These are phyloP conservation scores for Drosophila borealis DNA, from an alignment of 2,888 invertebrate genomes.

Conservation along the genomic window DNA sequence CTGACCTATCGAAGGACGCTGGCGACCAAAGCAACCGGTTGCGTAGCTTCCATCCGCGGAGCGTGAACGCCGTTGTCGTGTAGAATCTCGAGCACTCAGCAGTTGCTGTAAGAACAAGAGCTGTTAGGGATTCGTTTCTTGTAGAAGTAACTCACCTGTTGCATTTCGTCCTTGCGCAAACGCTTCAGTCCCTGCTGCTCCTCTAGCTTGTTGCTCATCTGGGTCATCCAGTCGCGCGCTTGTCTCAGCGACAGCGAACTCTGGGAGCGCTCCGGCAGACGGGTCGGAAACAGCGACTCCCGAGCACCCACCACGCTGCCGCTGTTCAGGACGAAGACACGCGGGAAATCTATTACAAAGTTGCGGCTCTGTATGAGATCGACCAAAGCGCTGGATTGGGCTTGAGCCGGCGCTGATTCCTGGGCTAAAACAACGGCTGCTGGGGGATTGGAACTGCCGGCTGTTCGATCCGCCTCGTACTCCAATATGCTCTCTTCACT, in stretches of 20 bases:
- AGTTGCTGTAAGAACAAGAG: conserved; percentile 64
- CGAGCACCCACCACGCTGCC: conserved; percentile 72
- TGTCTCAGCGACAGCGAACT: conserved; percentile 81
- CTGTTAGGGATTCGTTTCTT: too few species aligned
- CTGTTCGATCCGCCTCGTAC: conserved; percentile 86
- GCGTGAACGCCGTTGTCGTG: conserved; percentile 80
- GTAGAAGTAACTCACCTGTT: conserved; percentile 59
- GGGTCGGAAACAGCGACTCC: conserved; percentile 67
- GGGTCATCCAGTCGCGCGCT: conserved; percentile 74
- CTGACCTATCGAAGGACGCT: conserved; percentile 31
- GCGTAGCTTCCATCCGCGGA: conserved; percentile 83
- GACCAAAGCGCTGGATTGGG: conserved; percentile 58
- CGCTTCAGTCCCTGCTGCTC: conserved; percentile 80
- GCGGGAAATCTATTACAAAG: conserved; percentile 82
- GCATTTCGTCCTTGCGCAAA: conserved; percentile 76
- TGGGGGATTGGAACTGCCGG: conserved; percentile 34
- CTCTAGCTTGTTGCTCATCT: conserved; percentile 81
- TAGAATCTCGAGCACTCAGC: conserved; percentile 72
- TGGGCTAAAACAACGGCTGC: conserved; percentile 14
- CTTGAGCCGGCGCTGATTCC: conserved; percentile 5
- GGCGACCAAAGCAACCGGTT: conserved; percentile 70
- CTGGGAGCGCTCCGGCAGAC: conserved; percentile 82
- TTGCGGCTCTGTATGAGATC: conserved; percentile 81
- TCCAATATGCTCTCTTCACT: conserved; percentile 94
- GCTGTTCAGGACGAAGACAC: conserved; percentile 78